Percentiles rank a stretch among this genome's conserved stretches.
phyloP scores from a whole-genome alignment of 2,113 vertebrate genomes.

The Sander lucioperca region DNA sequence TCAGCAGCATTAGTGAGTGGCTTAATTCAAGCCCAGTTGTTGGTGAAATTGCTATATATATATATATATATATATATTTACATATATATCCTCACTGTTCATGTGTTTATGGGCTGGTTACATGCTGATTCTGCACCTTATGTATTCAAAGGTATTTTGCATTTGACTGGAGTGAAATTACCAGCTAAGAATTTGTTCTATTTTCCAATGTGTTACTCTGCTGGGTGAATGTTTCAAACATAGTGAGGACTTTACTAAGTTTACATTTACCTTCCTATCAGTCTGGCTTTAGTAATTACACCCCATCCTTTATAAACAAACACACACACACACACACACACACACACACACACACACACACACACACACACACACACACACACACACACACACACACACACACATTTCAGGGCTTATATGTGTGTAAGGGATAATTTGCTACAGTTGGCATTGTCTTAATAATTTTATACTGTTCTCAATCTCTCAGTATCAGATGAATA shows the following conservation, averaged over 20 bases:
- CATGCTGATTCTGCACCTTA: neutral
- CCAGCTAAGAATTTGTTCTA: neutral
- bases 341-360: too few species aligned
- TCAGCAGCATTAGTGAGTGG: neutral
- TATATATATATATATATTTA: too few species aligned
- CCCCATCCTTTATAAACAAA: constrained; percentile 7
- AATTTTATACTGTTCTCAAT: constrained; percentile 7
- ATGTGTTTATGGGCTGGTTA: constrained; percentile 8
- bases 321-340: too few species aligned
- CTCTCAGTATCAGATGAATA: constrained; percentile 26
- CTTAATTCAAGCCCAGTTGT: neutral
- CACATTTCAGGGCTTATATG: neutral
- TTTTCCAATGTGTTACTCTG: constrained; percentile 14
- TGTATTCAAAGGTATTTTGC: constrained; percentile 12
- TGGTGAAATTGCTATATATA: neutral
- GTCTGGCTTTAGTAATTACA: neutral
- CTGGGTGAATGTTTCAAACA: constrained; percentile 8
- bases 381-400: neutral
- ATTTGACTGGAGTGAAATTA: neutral
- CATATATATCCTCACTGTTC: neutral
- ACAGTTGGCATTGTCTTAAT: constrained; percentile 44
- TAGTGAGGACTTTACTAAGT: neutral
- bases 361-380: too few species aligned
- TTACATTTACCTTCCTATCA: neutral
- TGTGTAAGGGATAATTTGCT: constrained; percentile 41